Base-by-base conservation (phyloP, 2,113 vertebrate species). In the Sigmodon hispidus region DNA sequence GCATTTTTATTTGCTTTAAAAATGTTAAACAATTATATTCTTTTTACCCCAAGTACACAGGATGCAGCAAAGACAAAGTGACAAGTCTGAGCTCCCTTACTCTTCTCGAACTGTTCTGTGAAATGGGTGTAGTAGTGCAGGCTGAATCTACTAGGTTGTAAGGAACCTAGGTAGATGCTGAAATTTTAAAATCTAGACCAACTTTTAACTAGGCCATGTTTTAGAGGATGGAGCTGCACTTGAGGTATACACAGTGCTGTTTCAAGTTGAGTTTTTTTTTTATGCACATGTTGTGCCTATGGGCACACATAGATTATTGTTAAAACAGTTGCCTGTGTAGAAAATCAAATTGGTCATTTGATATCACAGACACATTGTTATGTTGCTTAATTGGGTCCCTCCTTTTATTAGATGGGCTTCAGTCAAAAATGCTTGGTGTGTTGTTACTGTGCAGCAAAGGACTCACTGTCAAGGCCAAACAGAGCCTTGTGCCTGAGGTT, bases 21-120 rank as follows among this genome's bases (percentile, higher is more conserved):
- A 96, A 97, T 96, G 92, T 96, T 97, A 94, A 96, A 96, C 81
- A 94, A 95, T 97, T 97, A 92, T 85, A 97, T 94, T 91, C 63
- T 96, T 96, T 94, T 92, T 86, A 96, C 89, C 57, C 73, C 48
- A 89, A 94, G 81, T 92, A 63, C 96, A 63, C 22, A 89, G 73
- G 63, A 90, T 89, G 79, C 3, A 79, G 84, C 72, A 85, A 67
- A 63, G 67, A 87, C 59, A 91, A 72, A 90, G 31, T 84, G 69
- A 67, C n/a, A 45, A 90, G 76, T 57, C 67, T 92, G 72, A 63
- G 87, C 24, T 8, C 16, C 43, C 67, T 15, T 13, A 63, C 40
- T 11, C 24, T 45, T 69, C 24, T 45, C 43, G 34, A 40, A 21
- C 72, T 59, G 90, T 86, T 77, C 94, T 24, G 59, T 52, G 92